phyloP scores from a whole-genome alignment of 2,797 vertebrate genomes.

The Acrossocheilus fasciatus region DNA sequence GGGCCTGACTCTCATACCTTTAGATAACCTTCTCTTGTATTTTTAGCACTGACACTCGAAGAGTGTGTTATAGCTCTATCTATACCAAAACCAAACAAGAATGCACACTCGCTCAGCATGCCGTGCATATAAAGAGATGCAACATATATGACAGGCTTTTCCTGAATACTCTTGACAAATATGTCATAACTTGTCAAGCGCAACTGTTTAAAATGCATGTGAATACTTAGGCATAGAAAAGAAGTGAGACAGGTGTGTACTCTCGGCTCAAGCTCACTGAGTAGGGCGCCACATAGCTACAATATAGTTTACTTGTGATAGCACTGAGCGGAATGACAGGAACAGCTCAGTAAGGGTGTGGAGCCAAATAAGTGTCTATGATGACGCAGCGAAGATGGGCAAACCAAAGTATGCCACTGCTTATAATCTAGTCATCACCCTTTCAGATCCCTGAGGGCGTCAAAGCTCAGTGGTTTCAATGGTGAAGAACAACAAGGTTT shows the following conservation, averaged over 20 bases:
- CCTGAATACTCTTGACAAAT: conserved; percentile 32
- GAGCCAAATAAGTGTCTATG: conserved; percentile 7
- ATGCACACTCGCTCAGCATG: neutral
- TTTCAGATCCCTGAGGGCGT: neutral
- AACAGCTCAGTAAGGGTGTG: neutral
- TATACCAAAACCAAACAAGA: conserved; percentile 1
- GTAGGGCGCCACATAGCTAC: neutral
- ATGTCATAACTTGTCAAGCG: conserved; percentile 44
- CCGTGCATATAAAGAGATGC: conserved; percentile 25
- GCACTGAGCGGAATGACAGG: conserved; percentile 34
- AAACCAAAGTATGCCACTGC: neutral
- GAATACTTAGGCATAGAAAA: conserved; percentile 23
- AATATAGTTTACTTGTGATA: conserved; percentile 14
- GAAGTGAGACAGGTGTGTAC: conserved; percentile 25
- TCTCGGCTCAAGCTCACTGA: conserved; percentile 24
- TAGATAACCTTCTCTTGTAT: neutral
- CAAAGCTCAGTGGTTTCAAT: conserved; percentile 32
- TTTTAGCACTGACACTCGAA: conserved; percentile 24
- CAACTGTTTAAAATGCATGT: conserved; percentile 22
- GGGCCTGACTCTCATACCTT: neutral
- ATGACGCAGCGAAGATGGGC: neutral
- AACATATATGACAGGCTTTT: conserved; percentile 17
- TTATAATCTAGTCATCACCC: neutral
- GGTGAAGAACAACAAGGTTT: conserved; percentile 11
- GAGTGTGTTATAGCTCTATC: conserved; percentile 18